Base-by-base conservation (phyloP, 2,113 vertebrate genomes). In the Pterocles gutturalis region DNA sequence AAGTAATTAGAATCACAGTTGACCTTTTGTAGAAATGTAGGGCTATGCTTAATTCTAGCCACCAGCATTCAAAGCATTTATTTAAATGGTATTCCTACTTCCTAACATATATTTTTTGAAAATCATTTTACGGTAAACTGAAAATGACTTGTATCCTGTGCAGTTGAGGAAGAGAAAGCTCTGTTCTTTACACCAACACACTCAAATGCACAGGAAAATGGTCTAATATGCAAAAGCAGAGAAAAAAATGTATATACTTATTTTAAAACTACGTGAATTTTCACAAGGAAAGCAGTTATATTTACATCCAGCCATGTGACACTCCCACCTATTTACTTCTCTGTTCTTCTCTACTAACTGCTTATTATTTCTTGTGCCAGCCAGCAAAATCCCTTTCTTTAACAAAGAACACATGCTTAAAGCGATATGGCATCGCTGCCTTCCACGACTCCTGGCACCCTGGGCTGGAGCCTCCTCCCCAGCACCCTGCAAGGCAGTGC, bases 1-100 rank as follows among this genome's bases (percentile, higher is more conserved):
- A 76, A 96, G 64, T 96, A 97, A 97, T 97, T 97, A 98, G 94
- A 96, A 96, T 96, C 87, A 94, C 83, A 96, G 91, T 26, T 97
- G 95, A 96, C 93, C 96, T 97, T 97, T 95, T 76, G 45, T 26
- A 88, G 81, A 90, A 92, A 94, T 4, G 10, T 72, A 94, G 29
- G 13, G 71, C 67, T 96, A 92, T 75, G 80, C 71, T 95, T 95
- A 93, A 97, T 97, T 97, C 94, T 96, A 95, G 91, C 93, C 93
- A 95, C 53, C 54, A 94, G 93, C 91, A 92, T 91, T 95, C 75
- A 82, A 96, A 96, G 82, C 36, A 95, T 91, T 85, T 72, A 87
- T 95, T 96, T 95, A 91, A 94, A 96, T 92, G 43, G 18, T 91
- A 64, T 77, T 93, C 29, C 57, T 72, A 48, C 28, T 93, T 95